Conservation (phyloP, 2,113 vertebrate genomes). For the Scytalopus superciliaris region DNA sequence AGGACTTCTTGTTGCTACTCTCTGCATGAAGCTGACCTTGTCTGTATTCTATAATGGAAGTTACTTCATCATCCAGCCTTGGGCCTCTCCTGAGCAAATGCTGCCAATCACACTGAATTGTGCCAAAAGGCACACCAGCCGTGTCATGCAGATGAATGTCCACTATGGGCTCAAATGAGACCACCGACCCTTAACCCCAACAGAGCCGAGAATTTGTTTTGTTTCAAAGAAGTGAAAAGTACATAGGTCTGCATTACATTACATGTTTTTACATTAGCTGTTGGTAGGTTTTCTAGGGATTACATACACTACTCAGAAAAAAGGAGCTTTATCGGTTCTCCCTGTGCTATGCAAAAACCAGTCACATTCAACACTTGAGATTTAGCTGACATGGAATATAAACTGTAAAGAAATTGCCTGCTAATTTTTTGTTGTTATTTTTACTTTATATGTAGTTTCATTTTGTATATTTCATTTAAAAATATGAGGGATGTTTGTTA, state of each 20-base stretch:
- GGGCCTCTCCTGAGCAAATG: conserved; percentile 6
- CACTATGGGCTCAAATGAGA: not conserved
- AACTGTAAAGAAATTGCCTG: not conserved
- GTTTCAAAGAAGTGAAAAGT: not conserved
- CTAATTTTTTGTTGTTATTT: not conserved
- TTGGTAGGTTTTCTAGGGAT: not conserved
- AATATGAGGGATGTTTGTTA: not conserved
- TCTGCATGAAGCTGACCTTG: conserved; percentile 53
- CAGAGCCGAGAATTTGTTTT: conserved; percentile 17
- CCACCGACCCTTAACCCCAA: not conserved
- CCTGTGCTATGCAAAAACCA: not conserved
- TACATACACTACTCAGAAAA: not conserved
- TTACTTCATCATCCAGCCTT: conserved; percentile 51
- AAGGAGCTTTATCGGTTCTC: not conserved
- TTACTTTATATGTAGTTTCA: not conserved
- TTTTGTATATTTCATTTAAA: not conserved
- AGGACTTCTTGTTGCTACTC: conserved; percentile 12
- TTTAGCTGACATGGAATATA: not conserved
- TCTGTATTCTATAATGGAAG: conserved; percentile 61
- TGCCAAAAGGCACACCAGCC: not conserved
- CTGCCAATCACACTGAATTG: conserved; percentile 7
- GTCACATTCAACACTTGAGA: not conserved
- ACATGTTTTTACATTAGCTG: not conserved
- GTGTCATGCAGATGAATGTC: not conserved
- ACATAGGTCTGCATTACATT: not conserved